Base-by-base conservation (phyloP, 2,888 invertebrate genomes). In the Branchellion lobata region DNA sequence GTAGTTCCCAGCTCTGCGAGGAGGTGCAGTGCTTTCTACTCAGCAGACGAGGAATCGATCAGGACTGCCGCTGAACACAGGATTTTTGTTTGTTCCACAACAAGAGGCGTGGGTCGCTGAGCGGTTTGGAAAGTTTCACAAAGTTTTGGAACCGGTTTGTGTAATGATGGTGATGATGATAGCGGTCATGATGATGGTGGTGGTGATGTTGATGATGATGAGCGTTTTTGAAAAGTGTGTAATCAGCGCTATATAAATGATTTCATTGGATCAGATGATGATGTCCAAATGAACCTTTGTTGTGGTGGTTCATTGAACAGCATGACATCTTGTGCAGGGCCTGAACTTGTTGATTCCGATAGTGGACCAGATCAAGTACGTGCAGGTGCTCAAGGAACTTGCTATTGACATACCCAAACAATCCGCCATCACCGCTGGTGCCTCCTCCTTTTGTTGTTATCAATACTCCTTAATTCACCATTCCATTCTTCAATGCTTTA, bases 371-470 rank as follows among this genome's bases (percentile, higher is more conserved):
- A 92, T 99, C 33, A 95, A 93, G 89, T 99, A 99, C 90, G 97
- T 99, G 21, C 99, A 99, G 88, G 95, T 95, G 88, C 88, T 99
- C 61, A 99, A 99, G 87, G 99, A 99, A 93, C 94, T 99, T 84
- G 97, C 99, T 0, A 98, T 99, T 85, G 98, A 98, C 89, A 95
- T 99, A 79, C 99, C 99, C 0, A 94, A 98, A 87, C 99, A 99
- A 88, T 95, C 95, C 88, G 99, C 99, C 29, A 97, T 99, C 84
- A 97, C 98, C 24, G 91, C 93, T 80, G 91, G 91, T 91, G 85
- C 18, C 8, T 51, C 40, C 5, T 5, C 14, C 14, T 40, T 8
- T 40, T 14, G 24, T 73, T 73, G 33, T 8, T 5, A 27, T 71
- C 18, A 18, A 65, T 24, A 65, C 24, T 65, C 8, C 11, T 21